Evolutionary conservation across 2,113 vertebrate species (phyloP).

Genomic region (Epinephelus moara): DNA sequence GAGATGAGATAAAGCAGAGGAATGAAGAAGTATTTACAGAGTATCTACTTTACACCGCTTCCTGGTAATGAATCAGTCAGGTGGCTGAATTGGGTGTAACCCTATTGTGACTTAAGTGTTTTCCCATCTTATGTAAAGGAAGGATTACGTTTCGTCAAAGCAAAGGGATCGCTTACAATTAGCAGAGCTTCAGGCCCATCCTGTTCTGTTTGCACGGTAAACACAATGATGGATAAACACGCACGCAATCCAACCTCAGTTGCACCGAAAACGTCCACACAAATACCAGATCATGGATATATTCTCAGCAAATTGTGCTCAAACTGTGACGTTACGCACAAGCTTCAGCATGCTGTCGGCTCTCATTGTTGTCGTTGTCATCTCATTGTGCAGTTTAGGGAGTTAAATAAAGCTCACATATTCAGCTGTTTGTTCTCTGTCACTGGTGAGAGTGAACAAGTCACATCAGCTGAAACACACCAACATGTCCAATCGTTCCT

Average conservation of each 20-base stretch:
- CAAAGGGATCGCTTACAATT: conserved; percentile 35
- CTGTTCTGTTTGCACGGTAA: conserved; percentile 8
- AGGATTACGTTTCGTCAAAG: conserved; percentile 48
- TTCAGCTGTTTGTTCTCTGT: conserved; percentile 39
- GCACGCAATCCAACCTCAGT: not conserved
- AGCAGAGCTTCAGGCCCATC: conserved; percentile 31
- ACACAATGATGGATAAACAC: not conserved
- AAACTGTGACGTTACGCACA: conserved; percentile 2
- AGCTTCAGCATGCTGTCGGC: conserved; percentile 17
- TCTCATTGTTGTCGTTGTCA: conserved; percentile 28
- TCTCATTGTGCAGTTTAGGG: conserved; percentile 14
- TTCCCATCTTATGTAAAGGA: conserved; percentile 52
- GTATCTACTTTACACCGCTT: conserved; percentile 15
- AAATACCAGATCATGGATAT: not conserved
- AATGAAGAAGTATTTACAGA: not conserved
- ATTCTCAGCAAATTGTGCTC: conserved; percentile 10
- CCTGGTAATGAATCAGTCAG: conserved; percentile 31
- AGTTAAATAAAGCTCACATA: conserved; percentile 24
- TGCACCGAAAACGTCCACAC: not conserved
- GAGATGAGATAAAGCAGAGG: not conserved
- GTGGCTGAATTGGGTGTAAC: conserved; percentile 14
- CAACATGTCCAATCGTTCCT: not conserved
- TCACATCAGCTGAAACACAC: conserved; percentile 16
- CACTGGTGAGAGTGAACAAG: conserved; percentile 1
- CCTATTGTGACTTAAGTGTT: conserved; percentile 24